Conservation (phyloP, 2,113 vertebrate species). For the Gracilinanus agilis region DNA sequence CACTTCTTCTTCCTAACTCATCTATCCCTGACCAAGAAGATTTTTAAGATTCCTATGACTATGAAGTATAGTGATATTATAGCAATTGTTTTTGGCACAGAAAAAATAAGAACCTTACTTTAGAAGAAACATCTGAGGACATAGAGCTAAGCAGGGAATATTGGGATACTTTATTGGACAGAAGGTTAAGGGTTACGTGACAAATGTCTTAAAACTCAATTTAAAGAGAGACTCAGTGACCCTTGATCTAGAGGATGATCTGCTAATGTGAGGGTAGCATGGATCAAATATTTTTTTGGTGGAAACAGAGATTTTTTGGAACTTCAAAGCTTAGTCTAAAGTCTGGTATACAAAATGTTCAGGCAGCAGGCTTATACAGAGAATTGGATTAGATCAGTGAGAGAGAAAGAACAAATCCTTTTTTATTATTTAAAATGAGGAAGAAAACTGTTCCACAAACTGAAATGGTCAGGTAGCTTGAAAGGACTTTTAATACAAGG, state of each 20-base stretch:
- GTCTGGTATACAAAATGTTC: background rate
- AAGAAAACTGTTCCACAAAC: background rate
- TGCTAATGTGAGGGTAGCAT: slow-evolving; percentile 50
- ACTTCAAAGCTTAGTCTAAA: slow-evolving; percentile 3
- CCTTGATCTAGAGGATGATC: slow-evolving; percentile 42
- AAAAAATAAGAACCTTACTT: slow-evolving; percentile 18
- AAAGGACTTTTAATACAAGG: slow-evolving; percentile 36
- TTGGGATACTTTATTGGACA: slow-evolving; percentile 36
- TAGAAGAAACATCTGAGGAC: slow-evolving; percentile 7
- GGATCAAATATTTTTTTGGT: slow-evolving; percentile 11
- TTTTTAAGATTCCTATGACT: slow-evolving; percentile 15
- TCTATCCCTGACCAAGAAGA: background rate
- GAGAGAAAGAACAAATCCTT: slow-evolving; percentile 32
- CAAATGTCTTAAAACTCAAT: slow-evolving; percentile 57
- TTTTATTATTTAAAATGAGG: slow-evolving; percentile 7
- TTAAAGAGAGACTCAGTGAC: slow-evolving; percentile 42
- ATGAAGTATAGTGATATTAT: background rate
- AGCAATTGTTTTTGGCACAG: background rate
- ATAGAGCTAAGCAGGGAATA: background rate
- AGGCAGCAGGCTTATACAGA: background rate
- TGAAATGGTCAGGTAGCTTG: background rate
- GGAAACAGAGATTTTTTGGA: background rate
- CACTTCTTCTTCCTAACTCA: background rate
- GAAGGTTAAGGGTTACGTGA: slow-evolving; percentile 39
- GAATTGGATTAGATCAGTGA: slow-evolving; percentile 10